Percentiles rank a stretch among this genome's conserved stretches.
phyloP scores from a whole-genome alignment of 2,888 invertebrate species.

The Mechanitis messenoides region DNA sequence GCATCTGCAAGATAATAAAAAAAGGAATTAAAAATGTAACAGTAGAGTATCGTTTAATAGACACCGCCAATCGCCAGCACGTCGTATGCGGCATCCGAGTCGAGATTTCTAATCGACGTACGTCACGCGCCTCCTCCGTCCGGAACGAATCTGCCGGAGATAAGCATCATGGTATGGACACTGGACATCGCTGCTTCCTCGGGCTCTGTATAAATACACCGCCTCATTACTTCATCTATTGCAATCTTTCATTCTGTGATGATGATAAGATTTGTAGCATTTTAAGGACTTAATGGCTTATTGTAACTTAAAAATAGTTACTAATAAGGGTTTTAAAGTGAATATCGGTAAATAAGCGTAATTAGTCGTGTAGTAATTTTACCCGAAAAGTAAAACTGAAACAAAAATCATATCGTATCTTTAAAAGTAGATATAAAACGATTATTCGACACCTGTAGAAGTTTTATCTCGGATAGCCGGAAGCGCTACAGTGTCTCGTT shows the following conservation, averaged over 20 bases:
- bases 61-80: slow-evolving; percentile 43
- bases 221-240: neutral
- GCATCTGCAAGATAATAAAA: slow-evolving; percentile 27
- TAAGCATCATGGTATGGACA: slow-evolving; percentile 51
- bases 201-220: slow-evolving; percentile 28
- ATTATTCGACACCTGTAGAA: slow-evolving; percentile 51
- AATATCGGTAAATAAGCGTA: too few species aligned
- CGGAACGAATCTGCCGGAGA: slow-evolving; percentile 56
- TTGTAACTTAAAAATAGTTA: too few species aligned
- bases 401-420: slow-evolving; percentile 38
- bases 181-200: slow-evolving; percentile 32
- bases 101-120: slow-evolving; percentile 60
- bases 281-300: too few species aligned
- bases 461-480: slow-evolving; percentile 37
- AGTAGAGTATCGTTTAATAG: slow-evolving; percentile 40
- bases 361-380: too few species aligned
- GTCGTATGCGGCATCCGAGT: slow-evolving; percentile 47
- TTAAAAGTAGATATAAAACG: slow-evolving; percentile 48
- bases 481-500: slow-evolving; percentile 25
- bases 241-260: neutral
- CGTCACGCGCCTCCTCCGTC: slow-evolving; percentile 59
- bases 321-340: too few species aligned
- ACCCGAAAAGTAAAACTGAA: neutral
- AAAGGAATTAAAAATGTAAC: slow-evolving; percentile 28
- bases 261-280: too few species aligned